Conservation (phyloP, 2,797 vertebrate species). For the Pitangus sulphuratus region DNA sequence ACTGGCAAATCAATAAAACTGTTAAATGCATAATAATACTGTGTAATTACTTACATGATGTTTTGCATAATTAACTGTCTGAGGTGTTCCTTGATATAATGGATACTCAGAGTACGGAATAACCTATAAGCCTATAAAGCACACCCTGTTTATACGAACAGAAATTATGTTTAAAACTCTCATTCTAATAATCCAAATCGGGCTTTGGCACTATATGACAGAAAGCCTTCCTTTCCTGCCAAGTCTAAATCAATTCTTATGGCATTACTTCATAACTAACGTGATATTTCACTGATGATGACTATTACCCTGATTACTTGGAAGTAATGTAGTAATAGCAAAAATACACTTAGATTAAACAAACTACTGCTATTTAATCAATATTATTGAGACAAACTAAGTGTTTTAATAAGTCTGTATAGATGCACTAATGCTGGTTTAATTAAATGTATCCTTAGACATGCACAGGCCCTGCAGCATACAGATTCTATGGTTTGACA, state of each 20-base stretch:
- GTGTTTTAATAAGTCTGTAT: constrained; percentile 80
- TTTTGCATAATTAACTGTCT: constrained; percentile 81
- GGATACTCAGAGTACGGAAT: constrained; percentile 59
- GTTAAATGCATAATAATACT: constrained; percentile 79
- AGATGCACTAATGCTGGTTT: constrained; percentile 75
- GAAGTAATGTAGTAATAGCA: constrained; percentile 88
- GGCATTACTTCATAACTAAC: constrained; percentile 92
- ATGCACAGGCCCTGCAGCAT: constrained; percentile 5
- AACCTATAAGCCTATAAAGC: constrained; percentile 73
- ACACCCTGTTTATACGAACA: constrained; percentile 62
- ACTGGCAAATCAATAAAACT: constrained; percentile 80
- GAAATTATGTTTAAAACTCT: constrained; percentile 68
- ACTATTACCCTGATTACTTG: constrained; percentile 89
- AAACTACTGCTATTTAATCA: constrained; percentile 82
- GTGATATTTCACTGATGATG: constrained; percentile 89
- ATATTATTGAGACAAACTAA: constrained; percentile 82
- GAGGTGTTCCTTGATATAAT: constrained; percentile 71
- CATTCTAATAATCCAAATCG: constrained; percentile 60
- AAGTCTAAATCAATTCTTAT: constrained; percentile 94
- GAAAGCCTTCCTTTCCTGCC: constrained; percentile 64
- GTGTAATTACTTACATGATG: constrained; percentile 77
- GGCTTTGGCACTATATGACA: constrained; percentile 58
- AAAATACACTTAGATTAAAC: constrained; percentile 87
- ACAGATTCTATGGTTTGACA: constrained; percentile 12
- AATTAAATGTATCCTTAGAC: constrained; percentile 75